Evolutionary conservation across 2,888 invertebrate genomes (phyloP).

Genomic region (Stomorhina lunata): DNA sequence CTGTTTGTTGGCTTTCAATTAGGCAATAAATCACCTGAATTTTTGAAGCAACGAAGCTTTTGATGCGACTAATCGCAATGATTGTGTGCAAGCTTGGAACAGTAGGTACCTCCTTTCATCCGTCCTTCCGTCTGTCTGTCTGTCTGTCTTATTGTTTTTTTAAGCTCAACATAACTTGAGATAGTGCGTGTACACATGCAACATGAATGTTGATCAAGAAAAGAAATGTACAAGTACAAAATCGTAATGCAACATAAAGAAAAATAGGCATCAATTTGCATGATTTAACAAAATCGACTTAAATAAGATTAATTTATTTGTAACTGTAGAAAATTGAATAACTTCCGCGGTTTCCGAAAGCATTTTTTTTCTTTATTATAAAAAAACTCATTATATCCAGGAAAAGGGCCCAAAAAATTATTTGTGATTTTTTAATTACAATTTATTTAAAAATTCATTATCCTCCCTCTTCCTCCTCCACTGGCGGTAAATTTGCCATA

Average conservation of each 20-base stretch:
- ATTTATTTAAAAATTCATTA: neutral
- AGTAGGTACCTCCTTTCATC: no score
- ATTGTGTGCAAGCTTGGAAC: neutral
- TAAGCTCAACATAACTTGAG: neutral
- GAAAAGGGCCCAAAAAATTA: neutral
- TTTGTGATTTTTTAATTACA: no score
- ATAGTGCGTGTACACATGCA: constrained; percentile 55
- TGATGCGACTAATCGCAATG: neutral
- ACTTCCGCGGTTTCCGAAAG: constrained; percentile 41
- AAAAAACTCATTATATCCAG: neutral
- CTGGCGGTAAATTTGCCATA: constrained; percentile 1
- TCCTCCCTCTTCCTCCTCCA: neutral
- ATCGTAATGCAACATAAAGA: neutral
- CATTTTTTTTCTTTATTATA: neutral
- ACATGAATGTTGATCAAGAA: constrained; percentile 43
- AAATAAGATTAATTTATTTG: no score
- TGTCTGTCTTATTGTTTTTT: no score
- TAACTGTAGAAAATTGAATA: no score
- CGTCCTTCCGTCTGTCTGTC: neutral
- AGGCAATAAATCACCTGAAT: constrained; percentile 56
- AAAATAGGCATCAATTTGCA: constrained; percentile 39
- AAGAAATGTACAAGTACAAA: constrained; percentile 11
- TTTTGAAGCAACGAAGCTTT: constrained; percentile 8
- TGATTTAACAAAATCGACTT: constrained; percentile 25
- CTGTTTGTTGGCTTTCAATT: constrained; percentile 57